Conservation (phyloP, 1,140 invertebrate species). For the Lordiphosa mommai region DNA sequence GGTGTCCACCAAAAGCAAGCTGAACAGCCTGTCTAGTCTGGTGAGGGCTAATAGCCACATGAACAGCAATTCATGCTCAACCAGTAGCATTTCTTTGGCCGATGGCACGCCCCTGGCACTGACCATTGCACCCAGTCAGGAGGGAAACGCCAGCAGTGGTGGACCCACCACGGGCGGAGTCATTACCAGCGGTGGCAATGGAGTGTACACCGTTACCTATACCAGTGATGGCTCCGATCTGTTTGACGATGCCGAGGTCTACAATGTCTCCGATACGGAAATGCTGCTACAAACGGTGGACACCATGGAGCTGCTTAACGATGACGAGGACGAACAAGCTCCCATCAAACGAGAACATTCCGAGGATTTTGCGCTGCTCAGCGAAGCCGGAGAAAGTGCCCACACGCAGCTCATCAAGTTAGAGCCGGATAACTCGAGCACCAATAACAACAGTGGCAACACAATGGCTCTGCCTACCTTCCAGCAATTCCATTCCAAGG, state of each 20-base stretch:
- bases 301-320: conserved; percentile 85
- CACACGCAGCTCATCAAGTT: conserved; percentile 56
- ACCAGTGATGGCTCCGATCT: conserved; percentile 63
- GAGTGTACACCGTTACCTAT: conserved; percentile 76
- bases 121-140: conserved; percentile 58
- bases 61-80: conserved; percentile 12
- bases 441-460: conserved; percentile 8
- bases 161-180: conserved; percentile 16
- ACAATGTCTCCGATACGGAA: conserved; percentile 85
- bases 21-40: conserved; percentile 26
- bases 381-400: conserved; percentile 40
- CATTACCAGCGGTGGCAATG: conserved; percentile 34
- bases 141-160: conserved; percentile 17
- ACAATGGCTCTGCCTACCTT: conserved; percentile 90
- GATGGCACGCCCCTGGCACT: conserved; percentile 68
- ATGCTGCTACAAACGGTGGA: conserved; percentile 85
- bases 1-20: conserved; percentile 61
- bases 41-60: conserved; percentile 12
- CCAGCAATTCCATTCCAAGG: conserved; percentile 85
- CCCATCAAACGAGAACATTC: conserved; percentile 82
- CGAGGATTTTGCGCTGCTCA: conserved; percentile 67
- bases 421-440: conserved; percentile 34
- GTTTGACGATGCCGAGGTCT: conserved; percentile 83
- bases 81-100: conserved; percentile 47
- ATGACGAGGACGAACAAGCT: conserved; percentile 82